Evolutionary conservation across 92 coral and sea anemone species (phyloP).

Genomic region (Chrysogorgia sp.): DNA sequence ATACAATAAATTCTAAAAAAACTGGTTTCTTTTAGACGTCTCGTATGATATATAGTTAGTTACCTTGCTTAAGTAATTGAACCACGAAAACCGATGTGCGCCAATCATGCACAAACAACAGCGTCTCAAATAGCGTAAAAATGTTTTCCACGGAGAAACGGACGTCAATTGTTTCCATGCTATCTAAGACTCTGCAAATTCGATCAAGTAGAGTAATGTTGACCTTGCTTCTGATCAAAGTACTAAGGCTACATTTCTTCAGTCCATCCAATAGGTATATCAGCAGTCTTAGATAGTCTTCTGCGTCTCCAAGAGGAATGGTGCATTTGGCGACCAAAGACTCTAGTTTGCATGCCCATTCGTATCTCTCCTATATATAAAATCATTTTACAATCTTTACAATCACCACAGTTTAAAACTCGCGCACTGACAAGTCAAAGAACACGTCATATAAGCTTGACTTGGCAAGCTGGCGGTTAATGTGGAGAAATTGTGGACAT

Average conservation of each 20-base stretch:
- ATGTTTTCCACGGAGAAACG: constrained; percentile 59
- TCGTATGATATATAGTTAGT: not conserved
- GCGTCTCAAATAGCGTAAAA: constrained; percentile 56
- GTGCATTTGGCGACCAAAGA: constrained; percentile 62
- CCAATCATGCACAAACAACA: constrained; percentile 68
- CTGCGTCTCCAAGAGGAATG: constrained; percentile 41
- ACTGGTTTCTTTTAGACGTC: no score
- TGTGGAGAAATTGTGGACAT: no score
- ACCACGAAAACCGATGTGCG: constrained; percentile 53
- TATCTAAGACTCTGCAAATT: constrained; percentile 61
- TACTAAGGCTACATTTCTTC: constrained; percentile 52
- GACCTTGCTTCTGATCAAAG: constrained; percentile 55
- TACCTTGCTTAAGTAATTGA: constrained; percentile 55
- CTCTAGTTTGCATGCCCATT: constrained; percentile 75
- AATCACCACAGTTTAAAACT: no score
- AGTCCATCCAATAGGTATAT: constrained; percentile 67
- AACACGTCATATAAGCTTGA: no score
- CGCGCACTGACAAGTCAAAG: no score
- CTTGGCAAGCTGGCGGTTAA: no score
- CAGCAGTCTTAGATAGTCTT: constrained; percentile 55
- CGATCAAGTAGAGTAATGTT: constrained; percentile 53
- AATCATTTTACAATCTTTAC: no score
- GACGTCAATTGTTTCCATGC: constrained; percentile 58
- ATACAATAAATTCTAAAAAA: no score
- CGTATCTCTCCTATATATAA: constrained; percentile 58